Percentiles rank a stretch among this genome's conserved stretches.
Evolutionary conservation across 2,888 invertebrate genomes (phyloP).

Genomic region (Quadriops clusia): DNA sequence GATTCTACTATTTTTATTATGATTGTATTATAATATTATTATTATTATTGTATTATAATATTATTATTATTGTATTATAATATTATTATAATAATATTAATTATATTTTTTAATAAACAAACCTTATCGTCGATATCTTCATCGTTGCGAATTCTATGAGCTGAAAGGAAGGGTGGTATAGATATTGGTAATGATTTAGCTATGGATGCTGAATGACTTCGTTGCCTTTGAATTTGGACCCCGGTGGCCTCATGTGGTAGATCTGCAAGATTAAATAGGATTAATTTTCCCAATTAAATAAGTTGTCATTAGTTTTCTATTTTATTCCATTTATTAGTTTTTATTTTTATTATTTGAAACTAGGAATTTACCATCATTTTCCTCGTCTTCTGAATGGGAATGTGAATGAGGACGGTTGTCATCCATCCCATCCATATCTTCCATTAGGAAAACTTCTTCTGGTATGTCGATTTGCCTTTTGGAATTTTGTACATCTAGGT

Average conservation of each 20-base stretch:
- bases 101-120: too few relatives aligned
- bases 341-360: background rate
- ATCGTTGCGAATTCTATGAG: conserved; percentile 27
- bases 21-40: too few relatives aligned
- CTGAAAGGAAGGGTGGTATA: conserved; percentile 49
- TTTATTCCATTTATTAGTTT: too few relatives aligned
- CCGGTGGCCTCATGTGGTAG: conserved; percentile 5
- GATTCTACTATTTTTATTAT: too few relatives aligned
- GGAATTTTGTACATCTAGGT: too few relatives aligned
- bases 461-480: too few relatives aligned
- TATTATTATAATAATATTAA: too few relatives aligned
- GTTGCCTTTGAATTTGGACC: conserved; percentile 7
- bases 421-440: conserved; percentile 49
- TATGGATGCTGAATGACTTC: conserved; percentile 28
- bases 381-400: conserved; percentile 57
- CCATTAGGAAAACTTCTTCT: conserved; percentile 67
- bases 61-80: too few relatives aligned
- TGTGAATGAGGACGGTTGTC: conserved; percentile 26
- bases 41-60: too few relatives aligned
- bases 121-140: conserved; percentile 39
- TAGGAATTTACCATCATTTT: conserved; percentile 53
- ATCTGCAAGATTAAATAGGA: conserved; percentile 7
- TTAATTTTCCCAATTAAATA: conserved; percentile 2
- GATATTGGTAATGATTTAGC: conserved; percentile 72
- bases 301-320: too few relatives aligned